Evolutionary conservation across 2,888 invertebrate genomes (phyloP), one percentile per base, ranked within the genome.

Genomic region (Eurytoma californica): DNA sequence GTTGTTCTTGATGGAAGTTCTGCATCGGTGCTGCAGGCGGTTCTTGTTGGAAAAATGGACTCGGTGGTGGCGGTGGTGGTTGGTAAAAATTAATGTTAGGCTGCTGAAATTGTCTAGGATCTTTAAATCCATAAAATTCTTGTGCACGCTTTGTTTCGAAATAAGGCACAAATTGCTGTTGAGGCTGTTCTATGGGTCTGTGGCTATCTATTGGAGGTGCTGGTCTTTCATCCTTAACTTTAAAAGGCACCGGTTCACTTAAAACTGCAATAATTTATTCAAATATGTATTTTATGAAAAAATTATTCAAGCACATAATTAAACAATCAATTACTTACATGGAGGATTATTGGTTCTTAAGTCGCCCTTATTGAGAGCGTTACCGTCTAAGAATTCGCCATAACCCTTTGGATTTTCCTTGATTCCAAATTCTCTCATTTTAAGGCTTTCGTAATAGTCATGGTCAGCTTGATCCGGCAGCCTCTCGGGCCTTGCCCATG

Each of bases 301-400:
- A 66, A 24, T 65, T 60, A 4, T 20, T 28, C 49, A 39, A 39
- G 7, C 7, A 24, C 16, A 58, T 16, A 0, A 53, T 16, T 14
- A 53, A 53, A 7, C 2, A 47, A 63, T 39, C 13, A 58, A 53
- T 14, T 30, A 69, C 55, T 63, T 16, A 76, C 76, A 12, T 28
- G 53, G 60, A 57, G 13, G 60, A 9, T 61, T 67, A 0, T 49
- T 61, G 13, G 18, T 24, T n/a, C n/a, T 28, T 13, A 39, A 39
- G 7, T 39, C 28, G 14, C 9, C 30, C 14, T 82, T 69, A 14
- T 75, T 65, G 49, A 79, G 63, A 3, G 83, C 68, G 47, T 86
- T 85, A 0, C 82, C 83, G 51, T 87, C 85, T 82, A 82, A 86
- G 0, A 87, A 67, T 67, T 88, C 87, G 0, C 65, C 79, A 18